Base-by-base conservation (phyloP, 2,888 invertebrate genomes). In the Electrophaes corylata region DNA sequence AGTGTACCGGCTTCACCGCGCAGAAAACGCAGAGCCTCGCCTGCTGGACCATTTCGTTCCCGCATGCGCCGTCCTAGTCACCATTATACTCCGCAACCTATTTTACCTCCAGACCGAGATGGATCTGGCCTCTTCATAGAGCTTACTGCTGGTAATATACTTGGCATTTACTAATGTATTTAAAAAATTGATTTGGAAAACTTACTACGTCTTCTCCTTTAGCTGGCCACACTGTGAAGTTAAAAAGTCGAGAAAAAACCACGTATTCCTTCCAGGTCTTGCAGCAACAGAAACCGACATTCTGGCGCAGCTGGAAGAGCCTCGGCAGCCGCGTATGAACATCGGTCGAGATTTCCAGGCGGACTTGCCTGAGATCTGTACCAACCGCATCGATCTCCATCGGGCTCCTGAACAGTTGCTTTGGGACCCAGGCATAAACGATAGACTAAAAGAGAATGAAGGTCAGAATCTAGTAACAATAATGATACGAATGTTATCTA, bases 31-130 rank as follows among this genome's bases (percentile, higher is more conserved):
- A 94, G 95, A 69, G 92, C 94, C 64, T 93, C 94, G 18, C 92
- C 94, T 54, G 93, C 94, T 16, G 95, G 95, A 49, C 91, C 91
- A 0, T 83, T 83, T 66, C 82, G 87, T 14, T 86, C 90, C 62
- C 93, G 84, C 58, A 93, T 87, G 86, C 91, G 88, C 46, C 93
- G 82, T 72, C 84, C 80, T 56, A 84, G 79, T 64, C 81, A 79
- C 4, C 93, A 93, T 60, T 99, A 96, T 84, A 99, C 98, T 0
- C 98, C 99, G 11, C 96, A 97, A 23, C 99, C 99, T 0, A 96
- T 99, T 76, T 91, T 99, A 52, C 97, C 98, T 78, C 99, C 99
- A 0, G 96, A 97, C 59, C 93, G 99, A 64, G 94, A 95, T 65
- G 98, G 98, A 0, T 93, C 96, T 0, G 99, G 99, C 0, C 92